Evolutionary conservation across 2,888 invertebrate species (phyloP).

Genomic region (Boloria euphrosyne): DNA sequence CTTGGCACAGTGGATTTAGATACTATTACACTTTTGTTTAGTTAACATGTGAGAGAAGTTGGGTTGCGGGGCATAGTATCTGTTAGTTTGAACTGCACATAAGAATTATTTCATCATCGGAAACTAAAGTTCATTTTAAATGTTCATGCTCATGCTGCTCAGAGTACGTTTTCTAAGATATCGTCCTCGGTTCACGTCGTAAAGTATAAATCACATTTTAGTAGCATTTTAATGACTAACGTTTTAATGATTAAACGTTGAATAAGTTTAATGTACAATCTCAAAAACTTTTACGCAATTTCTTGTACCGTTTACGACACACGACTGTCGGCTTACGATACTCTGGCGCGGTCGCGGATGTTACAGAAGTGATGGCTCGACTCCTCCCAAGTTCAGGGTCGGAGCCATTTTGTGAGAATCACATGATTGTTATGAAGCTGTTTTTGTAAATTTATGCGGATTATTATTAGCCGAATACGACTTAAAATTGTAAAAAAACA

Average conservation of each 20-base stretch:
- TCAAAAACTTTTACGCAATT: neutral
- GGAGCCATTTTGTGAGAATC: neutral
- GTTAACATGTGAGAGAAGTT: too few relatives aligned
- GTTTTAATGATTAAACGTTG: neutral
- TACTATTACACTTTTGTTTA: too few relatives aligned
- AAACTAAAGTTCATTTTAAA: neutral
- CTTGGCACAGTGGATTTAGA: too few relatives aligned
- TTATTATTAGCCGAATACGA: neutral
- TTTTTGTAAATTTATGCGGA: neutral
- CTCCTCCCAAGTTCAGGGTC: constrained; percentile 6
- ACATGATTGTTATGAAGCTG: neutral
- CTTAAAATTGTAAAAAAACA: neutral
- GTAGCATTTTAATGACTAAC: constrained; percentile 11
- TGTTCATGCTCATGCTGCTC: neutral
- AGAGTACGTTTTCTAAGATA: too few relatives aligned
- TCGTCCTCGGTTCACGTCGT: neutral
- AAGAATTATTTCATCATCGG: neutral
- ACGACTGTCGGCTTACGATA: too few relatives aligned
- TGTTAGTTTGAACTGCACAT: too few relatives aligned
- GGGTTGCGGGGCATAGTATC: too few relatives aligned
- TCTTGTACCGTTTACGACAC: neutral
- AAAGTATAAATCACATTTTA: constrained; percentile 5
- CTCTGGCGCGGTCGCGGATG: too few relatives aligned
- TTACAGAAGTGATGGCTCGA: neutral
- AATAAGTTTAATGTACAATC: neutral